Percentiles rank a stretch among this genome's conserved stretches.
These are phyloP conservation scores for Hypena proboscidalis DNA, from an alignment of 2,888 invertebrate species.

Conservation along the genomic window DNA sequence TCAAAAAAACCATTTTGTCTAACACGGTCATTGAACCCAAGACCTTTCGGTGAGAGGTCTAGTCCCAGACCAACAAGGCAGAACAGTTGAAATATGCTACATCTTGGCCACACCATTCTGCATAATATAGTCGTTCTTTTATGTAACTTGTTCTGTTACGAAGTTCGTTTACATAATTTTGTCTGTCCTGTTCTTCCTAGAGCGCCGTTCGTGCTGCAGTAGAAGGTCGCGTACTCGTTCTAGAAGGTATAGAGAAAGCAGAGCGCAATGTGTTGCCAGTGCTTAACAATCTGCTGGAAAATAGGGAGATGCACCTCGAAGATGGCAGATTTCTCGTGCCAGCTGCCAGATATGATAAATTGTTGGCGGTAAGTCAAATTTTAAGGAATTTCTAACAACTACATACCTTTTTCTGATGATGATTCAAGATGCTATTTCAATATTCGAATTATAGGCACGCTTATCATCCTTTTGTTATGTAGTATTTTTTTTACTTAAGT, in stretches of 20 bases:
- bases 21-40: too few species aligned
- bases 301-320: constrained; percentile 99
- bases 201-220: constrained; percentile 97
- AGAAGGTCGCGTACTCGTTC: constrained; percentile 93
- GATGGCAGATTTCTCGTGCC: constrained; percentile 97
- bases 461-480: too few species aligned
- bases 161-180: not conserved
- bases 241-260: constrained; percentile 99
- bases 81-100: too few species aligned
- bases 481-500: too few species aligned
- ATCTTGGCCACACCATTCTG: too few species aligned
- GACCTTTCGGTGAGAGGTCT: too few species aligned
- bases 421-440: too few species aligned
- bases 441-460: too few species aligned
- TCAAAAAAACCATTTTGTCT: too few species aligned
- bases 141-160: not conserved
- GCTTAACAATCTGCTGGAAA: constrained; percentile 97
- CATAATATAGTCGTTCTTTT: too few species aligned
- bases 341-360: constrained; percentile 94
- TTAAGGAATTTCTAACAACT: not conserved
- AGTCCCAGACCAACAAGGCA: too few species aligned
- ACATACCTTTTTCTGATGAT: too few species aligned
- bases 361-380: constrained; percentile 87
- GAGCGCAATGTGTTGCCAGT: constrained; percentile 98
- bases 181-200: constrained; percentile 67